Conservation (phyloP, 2,797 vertebrate species). For the Hydrolagus colliei region DNA sequence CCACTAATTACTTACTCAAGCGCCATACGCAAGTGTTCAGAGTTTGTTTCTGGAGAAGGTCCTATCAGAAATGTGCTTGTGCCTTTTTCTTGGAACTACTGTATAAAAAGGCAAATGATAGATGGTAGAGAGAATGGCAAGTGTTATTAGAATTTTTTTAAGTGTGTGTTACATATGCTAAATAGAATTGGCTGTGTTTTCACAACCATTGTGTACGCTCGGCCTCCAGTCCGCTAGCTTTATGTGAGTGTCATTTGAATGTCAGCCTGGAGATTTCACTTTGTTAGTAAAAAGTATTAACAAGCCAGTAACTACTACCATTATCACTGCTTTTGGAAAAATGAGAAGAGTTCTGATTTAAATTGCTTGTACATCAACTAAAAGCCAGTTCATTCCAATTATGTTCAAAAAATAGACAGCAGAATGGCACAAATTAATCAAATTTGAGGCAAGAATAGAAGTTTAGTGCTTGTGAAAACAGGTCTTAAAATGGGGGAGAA, state of each 20-base stretch:
- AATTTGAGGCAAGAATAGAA: conserved; percentile 69
- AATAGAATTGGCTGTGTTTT: conserved; percentile 33
- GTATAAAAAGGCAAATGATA: neutral
- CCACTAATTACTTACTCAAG: neutral
- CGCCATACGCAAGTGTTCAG: neutral
- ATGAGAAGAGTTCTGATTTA: conserved; percentile 52
- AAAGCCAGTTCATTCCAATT: conserved; percentile 74
- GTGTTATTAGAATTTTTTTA: neutral
- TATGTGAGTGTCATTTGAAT: neutral
- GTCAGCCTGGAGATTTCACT: conserved; percentile 14
- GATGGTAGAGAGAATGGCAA: conserved; percentile 9
- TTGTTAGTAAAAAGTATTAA: conserved; percentile 28
- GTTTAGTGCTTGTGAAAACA: conserved; percentile 62
- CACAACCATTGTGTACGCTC: neutral
- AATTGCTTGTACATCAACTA: conserved; percentile 75
- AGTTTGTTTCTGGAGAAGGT: neutral
- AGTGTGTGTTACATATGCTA: conserved; percentile 5
- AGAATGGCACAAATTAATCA: conserved; percentile 90
- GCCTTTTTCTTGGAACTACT: too few relatives aligned
- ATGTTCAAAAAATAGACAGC: conserved; percentile 60
- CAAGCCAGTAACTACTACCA: conserved; percentile 42
- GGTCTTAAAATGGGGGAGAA: conserved; percentile 56
- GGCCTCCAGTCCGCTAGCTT: neutral
- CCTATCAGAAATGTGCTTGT: too few relatives aligned
- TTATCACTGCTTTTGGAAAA: conserved; percentile 41